phyloP scores from a whole-genome alignment of 2,113 vertebrate species.

The Thalassoma bifasciatum region DNA sequence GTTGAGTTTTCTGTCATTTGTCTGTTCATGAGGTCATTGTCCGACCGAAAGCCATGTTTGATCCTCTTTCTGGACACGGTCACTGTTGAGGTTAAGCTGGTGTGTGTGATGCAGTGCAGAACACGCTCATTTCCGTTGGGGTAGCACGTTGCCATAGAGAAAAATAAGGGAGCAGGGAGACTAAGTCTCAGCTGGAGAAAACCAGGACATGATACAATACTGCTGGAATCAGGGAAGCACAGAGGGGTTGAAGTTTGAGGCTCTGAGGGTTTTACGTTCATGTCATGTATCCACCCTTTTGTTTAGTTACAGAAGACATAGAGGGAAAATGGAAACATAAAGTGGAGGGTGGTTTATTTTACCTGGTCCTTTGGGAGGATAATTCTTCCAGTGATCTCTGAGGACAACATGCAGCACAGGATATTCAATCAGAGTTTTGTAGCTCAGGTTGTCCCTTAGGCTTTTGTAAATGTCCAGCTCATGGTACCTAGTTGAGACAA shows the following conservation, averaged over 20 bases:
- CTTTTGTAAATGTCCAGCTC: slow-evolving; percentile 87
- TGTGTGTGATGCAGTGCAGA: slow-evolving; percentile 73
- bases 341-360: slow-evolving; percentile 16
- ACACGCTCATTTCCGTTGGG: slow-evolving; percentile 70
- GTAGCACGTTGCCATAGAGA: slow-evolving; percentile 73
- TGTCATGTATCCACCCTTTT: slow-evolving; percentile 8
- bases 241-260: slow-evolving; percentile 18
- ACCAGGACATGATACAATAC: slow-evolving; percentile 71
- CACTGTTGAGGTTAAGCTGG: slow-evolving; percentile 62
- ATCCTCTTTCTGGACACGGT: slow-evolving; percentile 66
- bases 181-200: slow-evolving; percentile 67
- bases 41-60: slow-evolving; percentile 54
- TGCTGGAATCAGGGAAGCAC: slow-evolving; percentile 57
- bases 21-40: slow-evolving; percentile 58
- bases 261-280: slow-evolving; percentile 6
- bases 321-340: background rate
- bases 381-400: slow-evolving; percentile 81
- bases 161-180: slow-evolving; percentile 67
- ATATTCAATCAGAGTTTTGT: slow-evolving; percentile 92
- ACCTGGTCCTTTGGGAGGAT: slow-evolving; percentile 86
- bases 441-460: slow-evolving; percentile 89
- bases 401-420: slow-evolving; percentile 90
- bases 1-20: slow-evolving; percentile 40
- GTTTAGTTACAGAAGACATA: slow-evolving; percentile 14
- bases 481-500: slow-evolving; percentile 85